Evolutionary conservation across 2,113 vertebrate genomes (phyloP).

Genomic region (Ctenodactylus gundi): DNA sequence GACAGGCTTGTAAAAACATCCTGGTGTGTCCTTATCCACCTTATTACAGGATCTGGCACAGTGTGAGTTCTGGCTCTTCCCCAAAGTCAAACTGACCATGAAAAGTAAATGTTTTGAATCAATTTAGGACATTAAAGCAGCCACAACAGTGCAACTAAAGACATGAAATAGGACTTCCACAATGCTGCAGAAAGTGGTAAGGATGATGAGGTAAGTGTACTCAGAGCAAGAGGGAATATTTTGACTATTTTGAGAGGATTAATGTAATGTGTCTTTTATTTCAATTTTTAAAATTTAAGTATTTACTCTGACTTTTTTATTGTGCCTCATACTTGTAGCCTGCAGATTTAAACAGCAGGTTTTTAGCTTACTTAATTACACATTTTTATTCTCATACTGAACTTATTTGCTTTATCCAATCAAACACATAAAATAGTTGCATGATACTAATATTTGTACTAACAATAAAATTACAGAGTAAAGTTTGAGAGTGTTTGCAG

Average conservation of each 20-base stretch:
- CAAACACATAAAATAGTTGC: neutral
- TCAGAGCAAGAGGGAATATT: neutral
- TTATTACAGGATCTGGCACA: neutral
- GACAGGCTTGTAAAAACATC: neutral
- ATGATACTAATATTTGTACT: neutral
- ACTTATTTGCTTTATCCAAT: neutral
- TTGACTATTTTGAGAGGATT: neutral
- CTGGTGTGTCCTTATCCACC: neutral
- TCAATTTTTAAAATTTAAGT: neutral
- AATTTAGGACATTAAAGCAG: neutral
- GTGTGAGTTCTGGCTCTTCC: neutral
- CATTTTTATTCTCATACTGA: constrained; percentile 40
- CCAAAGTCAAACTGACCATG: neutral
- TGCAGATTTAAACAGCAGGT: neutral
- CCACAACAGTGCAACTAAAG: neutral
- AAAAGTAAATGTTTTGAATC: neutral
- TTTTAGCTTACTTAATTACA: neutral
- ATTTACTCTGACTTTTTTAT: neutral
- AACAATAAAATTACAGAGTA: neutral
- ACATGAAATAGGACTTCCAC: neutral
- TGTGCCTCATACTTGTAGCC: neutral
- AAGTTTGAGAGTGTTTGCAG: neutral
- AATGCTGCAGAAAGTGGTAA: neutral
- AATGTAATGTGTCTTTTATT: neutral
- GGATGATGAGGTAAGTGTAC: neutral